phyloP scores from a whole-genome alignment of 2,888 invertebrate genomes.

The Chalcis sispes region DNA sequence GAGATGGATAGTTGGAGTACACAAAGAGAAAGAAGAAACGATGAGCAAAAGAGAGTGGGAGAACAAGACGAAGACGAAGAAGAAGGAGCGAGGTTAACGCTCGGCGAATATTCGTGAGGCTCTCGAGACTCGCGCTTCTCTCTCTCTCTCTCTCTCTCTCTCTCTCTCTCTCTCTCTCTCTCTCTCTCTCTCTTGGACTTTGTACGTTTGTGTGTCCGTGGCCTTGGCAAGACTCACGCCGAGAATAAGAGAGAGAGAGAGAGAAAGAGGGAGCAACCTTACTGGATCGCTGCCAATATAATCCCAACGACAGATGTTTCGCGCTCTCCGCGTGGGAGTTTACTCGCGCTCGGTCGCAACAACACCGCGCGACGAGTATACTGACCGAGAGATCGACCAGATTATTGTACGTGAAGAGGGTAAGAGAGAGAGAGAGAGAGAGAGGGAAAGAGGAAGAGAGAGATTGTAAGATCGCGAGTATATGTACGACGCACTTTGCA shows the following conservation, averaged over 20 bases:
- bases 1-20: slow-evolving; percentile 6
- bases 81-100: slow-evolving; percentile 43
- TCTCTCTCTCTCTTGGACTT: too few species aligned
- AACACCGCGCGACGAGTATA: not conserved
- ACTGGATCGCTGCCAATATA: slow-evolving; percentile 66
- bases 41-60: slow-evolving; percentile 28
- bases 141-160: too few species aligned
- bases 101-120: slow-evolving; percentile 58
- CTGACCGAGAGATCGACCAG: not conserved
- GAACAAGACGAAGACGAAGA: slow-evolving; percentile 2
- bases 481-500: not conserved
- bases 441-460: too few species aligned
- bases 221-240: slow-evolving; percentile 50
- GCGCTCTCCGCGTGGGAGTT: slow-evolving; percentile 53
- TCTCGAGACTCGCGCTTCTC: slow-evolving; percentile 33
- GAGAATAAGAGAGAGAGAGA: slow-evolving; percentile 33
- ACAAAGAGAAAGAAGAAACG: slow-evolving; percentile 10
- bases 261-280: slow-evolving; percentile 53
- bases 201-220: slow-evolving; percentile 38
- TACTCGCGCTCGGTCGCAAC: not conserved
- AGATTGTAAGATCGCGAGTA: too few species aligned
- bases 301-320: slow-evolving; percentile 67
- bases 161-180: too few species aligned
- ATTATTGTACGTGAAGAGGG: not conserved
- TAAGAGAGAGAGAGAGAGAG: not conserved